Conservation (phyloP, 2,113 vertebrate species). For the Colius striatus region DNA sequence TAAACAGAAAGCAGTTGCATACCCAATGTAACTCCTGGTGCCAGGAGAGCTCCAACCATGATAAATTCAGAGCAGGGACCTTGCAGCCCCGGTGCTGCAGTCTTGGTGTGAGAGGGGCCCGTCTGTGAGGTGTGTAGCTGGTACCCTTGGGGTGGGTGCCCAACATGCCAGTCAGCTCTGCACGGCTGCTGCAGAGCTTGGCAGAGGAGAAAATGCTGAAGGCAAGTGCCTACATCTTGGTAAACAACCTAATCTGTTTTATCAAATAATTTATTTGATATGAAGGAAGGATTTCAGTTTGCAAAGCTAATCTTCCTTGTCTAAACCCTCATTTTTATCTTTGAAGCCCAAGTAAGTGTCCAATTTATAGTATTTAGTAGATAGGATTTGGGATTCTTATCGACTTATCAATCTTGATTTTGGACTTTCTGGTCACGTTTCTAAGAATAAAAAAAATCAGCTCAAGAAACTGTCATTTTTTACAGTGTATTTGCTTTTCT, state of each 20-base stretch:
- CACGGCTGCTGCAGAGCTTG: fast-evolving
- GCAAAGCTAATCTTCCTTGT: slow-evolving; percentile 29
- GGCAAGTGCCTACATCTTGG: neutral
- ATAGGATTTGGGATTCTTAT: slow-evolving; percentile 37
- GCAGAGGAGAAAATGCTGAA: neutral
- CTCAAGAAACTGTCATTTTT: neutral
- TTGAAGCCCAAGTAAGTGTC: slow-evolving; percentile 12
- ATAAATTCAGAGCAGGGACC: neutral
- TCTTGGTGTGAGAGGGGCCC: fast-evolving
- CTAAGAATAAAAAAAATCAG: neutral
- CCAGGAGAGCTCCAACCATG: neutral
- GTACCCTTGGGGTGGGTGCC: fast-evolving
- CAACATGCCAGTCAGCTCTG: fast-evolving
- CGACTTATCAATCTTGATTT: neutral
- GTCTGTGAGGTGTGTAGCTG: neutral
- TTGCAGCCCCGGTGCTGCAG: neutral
- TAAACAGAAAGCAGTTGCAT: fast-evolving
- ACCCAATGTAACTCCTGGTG: fast-evolving
- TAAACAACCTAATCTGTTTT: neutral
- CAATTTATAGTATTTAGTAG: slow-evolving; percentile 18
- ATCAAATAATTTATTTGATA: slow-evolving; percentile 30
- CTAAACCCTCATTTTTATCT: slow-evolving; percentile 37
- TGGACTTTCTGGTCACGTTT: slow-evolving; percentile 35
- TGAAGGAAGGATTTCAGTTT: slow-evolving; percentile 13
- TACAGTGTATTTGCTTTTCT: slow-evolving; percentile 17